Conservation (phyloP, 2,113 vertebrate genomes). For the Accipiter cooperii region DNA sequence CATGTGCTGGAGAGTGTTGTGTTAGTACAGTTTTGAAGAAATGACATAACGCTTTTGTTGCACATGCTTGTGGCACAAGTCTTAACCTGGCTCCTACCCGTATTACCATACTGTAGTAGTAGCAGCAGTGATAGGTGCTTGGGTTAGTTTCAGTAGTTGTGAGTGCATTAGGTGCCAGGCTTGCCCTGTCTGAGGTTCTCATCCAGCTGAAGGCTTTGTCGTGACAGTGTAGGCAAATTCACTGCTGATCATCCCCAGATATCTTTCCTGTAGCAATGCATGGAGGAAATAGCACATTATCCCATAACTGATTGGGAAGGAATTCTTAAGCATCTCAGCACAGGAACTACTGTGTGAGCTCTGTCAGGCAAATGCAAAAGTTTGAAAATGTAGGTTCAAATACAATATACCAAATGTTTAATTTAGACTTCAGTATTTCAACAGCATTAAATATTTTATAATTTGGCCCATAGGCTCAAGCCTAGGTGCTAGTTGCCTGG, state of each 20-base stretch:
- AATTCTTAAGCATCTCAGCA: neutral
- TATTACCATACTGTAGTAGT: no score
- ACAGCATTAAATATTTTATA: neutral
- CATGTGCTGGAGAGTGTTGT: neutral
- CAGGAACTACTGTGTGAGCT: neutral
- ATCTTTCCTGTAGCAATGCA: neutral
- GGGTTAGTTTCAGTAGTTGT: neutral
- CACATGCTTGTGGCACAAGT: rapidly evolving
- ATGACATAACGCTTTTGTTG: neutral
- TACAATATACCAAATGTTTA: neutral
- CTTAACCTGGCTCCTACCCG: neutral
- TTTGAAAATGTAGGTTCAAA: neutral
- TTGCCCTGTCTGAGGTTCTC: neutral
- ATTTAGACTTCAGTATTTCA: neutral
- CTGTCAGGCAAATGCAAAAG: neutral
- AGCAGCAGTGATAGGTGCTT: neutral
- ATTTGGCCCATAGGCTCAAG: neutral
- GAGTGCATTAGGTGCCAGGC: neutral
- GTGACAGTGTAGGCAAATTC: neutral
- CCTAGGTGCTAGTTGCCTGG: neutral
- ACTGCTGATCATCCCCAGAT: rapidly evolving
- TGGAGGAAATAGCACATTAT: neutral
- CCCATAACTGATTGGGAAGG: neutral
- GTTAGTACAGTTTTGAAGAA: neutral
- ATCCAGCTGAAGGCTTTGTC: neutral